Evolutionary conservation across 1,140 invertebrate species (phyloP), one percentile per base, ranked within the genome.

Genomic region (Diorhabda sublineata): DNA sequence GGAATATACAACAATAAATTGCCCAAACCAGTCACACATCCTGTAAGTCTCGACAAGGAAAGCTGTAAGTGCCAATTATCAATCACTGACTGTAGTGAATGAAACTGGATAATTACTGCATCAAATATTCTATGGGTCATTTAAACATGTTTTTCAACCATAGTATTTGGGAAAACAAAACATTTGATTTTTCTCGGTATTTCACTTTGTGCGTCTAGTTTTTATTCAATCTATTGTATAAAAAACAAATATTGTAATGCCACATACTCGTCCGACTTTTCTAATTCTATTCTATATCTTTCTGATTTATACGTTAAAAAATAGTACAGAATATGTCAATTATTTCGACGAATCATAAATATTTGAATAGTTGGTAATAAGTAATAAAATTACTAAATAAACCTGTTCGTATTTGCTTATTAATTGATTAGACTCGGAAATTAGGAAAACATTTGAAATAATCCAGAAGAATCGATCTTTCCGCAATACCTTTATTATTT

Each of bases 301-400:
- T 66, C 26, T 66, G 52, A 11, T 61, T 43, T 45, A 41, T 64
- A 58, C 61, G 62, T 64, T 58, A 64, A 69, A 61, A 26, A 45
- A 67, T 73, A 70, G 69, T 66, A 73, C 62, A 70, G 71, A 70
- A 60, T 60, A 73, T 68, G 71, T 73, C 71, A 73, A 73, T 73
- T 73, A 73, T 72, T 73, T 67, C 69, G 59, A 64, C 64, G 63
- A 68, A 62, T 62, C 9, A 45, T 45, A 8, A 8, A 44, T 44
- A 62, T 62, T 62, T 47, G 61, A 45, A 4, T 43, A 44, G n/a
- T 8, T 9, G 6, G 58, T 59, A 42, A 59, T 3, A 59, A 59
- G 66, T 61, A 44, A 66, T 62, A 41, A 66, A 66, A 61, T 66
- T 61, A 57, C 66, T 65, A 70, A 57, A 52, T 8, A 52, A 52